Percentiles rank a stretch among this genome's conserved stretches.
Evolutionary conservation across 2,113 vertebrate genomes (phyloP).

Genomic region (Boulengeromyrus knoepffleri): DNA sequence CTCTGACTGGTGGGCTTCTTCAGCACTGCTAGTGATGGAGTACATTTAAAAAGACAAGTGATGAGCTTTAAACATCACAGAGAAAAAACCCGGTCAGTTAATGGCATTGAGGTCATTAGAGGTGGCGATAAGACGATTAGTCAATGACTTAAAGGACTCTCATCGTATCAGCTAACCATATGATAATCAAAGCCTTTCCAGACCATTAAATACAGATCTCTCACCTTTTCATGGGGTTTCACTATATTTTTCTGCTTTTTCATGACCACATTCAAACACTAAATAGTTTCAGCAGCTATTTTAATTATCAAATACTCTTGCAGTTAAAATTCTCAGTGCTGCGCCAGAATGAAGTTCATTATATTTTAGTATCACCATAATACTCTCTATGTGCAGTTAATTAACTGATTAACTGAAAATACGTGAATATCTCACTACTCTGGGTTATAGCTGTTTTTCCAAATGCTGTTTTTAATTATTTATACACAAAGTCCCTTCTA

Average conservation of each 20-base stretch:
- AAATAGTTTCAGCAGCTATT: neutral
- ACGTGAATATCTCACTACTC: neutral
- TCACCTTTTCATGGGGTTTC: neutral
- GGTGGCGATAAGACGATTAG: neutral
- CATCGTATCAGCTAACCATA: neutral
- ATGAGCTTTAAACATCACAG: neutral
- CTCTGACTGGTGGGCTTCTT: neutral
- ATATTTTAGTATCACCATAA: neutral
- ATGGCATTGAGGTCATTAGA: neutral
- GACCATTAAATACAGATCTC: neutral
- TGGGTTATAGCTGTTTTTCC: neutral
- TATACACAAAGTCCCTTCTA: neutral
- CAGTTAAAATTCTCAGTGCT: neutral
- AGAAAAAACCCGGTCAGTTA: neutral
- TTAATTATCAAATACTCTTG: neutral
- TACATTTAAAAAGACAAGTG: neutral
- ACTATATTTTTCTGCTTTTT: neutral
- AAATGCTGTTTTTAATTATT: neutral
- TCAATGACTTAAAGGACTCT: neutral
- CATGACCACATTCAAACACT: neutral
- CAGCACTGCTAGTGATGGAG: neutral
- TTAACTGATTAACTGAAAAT: neutral
- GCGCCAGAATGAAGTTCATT: neutral
- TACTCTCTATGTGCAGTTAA: neutral
- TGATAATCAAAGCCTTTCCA: neutral